Base-by-base conservation (phyloP, 2,888 invertebrate species). In the Ophraella communa region DNA sequence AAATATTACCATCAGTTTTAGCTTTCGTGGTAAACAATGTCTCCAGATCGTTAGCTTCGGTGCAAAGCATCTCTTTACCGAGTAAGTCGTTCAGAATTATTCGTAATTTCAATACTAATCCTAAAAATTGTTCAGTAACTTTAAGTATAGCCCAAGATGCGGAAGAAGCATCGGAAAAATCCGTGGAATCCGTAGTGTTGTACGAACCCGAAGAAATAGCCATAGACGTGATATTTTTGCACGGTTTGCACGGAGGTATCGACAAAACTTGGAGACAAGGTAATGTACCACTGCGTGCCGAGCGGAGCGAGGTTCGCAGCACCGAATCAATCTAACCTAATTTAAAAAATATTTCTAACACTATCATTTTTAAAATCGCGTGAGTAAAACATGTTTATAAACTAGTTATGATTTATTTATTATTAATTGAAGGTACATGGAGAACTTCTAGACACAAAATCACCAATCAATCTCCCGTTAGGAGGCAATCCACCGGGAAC, bases 161-260 rank as follows among this genome's bases (percentile, higher is more conserved):
- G 14, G 45, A 69, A 21, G 67, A 63, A 35, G 42, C 42, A 17
- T 77, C 80, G 1, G 83, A 83, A 70, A 78, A 77, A 66, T 79
- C 78, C 24, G 83, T 83, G 1, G 79, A 80, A 17, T 81, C 82
- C 65, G 67, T 73, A 14, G 79, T 83, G 3, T 70, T 83, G 11
- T 74, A 73, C 54, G 75, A 79, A 66, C 83, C 83, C 2, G 66
- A 72, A 47, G 53, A 74, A 21, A 73, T 78, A 17, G 66, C 66
- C 4, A 86, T 86, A 1, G 95, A 95, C 77, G 87, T 95, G 20
- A 87, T 95, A 18, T 93, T 95, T 76, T 88, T 95, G 0, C 95
- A 95, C 76, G 95, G 93, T 3, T 82, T 93, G 0, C 88, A 90
- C 75, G 93, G 91, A 0, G 93, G 93, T 0, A 84, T 91, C 27